Evolutionary conservation across 2,888 invertebrate species (phyloP), one percentile per base, ranked within the genome.

Genomic region (Rhagium mordax): DNA sequence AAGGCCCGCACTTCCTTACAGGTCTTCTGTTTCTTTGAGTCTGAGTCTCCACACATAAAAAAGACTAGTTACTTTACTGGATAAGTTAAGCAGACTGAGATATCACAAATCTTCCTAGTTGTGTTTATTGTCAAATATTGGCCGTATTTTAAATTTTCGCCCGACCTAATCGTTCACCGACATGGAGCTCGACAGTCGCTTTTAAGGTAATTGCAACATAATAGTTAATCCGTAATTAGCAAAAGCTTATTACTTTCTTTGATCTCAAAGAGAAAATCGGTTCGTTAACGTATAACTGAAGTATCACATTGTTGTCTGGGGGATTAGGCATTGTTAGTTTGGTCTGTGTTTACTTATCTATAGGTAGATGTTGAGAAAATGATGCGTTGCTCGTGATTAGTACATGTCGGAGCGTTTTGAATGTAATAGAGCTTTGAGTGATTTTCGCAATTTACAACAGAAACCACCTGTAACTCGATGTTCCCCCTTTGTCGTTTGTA

Each of bases 171-270:
- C 2, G 6, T 24, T n/a, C 41, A 41, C n/a, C 13, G n/a, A 41
- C 41, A 5, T 13, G 13, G 41, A 41, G n/a, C n/a, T 41, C n/a
- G 6, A 6, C 24, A 49, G 13, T 21, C 15, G 15, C 27, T 27
- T 27, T 15, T 27, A 57, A 57, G 27, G 27, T 57, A 57, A 57
- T 57, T 57, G 55, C 55, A 27, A 27, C 55, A 24, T 24, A 53
- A 53, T 24, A 53, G 53, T 53, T 53, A 53, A 53, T 53, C 53
- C 10, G 21, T 57, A 24, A 27, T 57, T 27, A 57, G 27, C 55
- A 57, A 57, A 57, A 57, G 55, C 55, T 57, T 57, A n/a, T n/a
- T 55, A 21, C n/a, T n/a, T 55, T 55, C 55, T 41, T 13, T 24
- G 55, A 57, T 24, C 21, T 55, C 55, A 57, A 57, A 57, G 27